Percentiles rank a stretch among this genome's conserved stretches.
Conservation (phyloP, 2,888 invertebrate genomes). For the Altica lythri region DNA sequence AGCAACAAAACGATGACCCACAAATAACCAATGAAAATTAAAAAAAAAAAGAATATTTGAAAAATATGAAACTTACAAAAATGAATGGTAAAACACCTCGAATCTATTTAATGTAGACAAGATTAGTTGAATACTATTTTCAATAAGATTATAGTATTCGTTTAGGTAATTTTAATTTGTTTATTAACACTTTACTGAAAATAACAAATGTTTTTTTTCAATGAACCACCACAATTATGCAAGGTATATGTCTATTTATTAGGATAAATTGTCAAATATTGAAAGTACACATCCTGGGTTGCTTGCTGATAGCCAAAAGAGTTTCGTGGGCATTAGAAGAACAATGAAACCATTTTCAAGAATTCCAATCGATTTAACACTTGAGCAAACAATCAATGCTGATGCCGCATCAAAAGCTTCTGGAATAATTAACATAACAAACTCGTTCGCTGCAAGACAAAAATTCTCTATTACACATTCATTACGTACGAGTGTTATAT, state of each 20-base stretch:
- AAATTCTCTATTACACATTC: conserved; percentile 36
- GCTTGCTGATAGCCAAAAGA: conserved; percentile 24
- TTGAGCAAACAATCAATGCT: conserved; percentile 35
- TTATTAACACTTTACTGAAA: too few species aligned
- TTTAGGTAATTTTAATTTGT: too few species aligned
- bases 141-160: too few species aligned
- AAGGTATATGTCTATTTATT: conserved; percentile 5
- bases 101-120: too few species aligned
- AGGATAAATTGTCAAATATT: conserved; percentile 13
- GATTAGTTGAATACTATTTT: too few species aligned
- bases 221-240: conserved; percentile 3
- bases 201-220: conserved; percentile 4
- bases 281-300: conserved; percentile 31
- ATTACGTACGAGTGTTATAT: conserved; percentile 35
- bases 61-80: too few species aligned
- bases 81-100: too few species aligned
- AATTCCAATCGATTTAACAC: too few species aligned
- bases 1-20: too few species aligned
- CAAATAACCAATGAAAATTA: too few species aligned
- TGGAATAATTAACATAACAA: conserved; percentile 39
- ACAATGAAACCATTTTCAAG: conserved; percentile 25
- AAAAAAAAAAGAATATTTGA: too few species aligned
- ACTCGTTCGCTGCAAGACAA: conserved; percentile 39
- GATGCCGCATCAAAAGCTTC: conserved; percentile 33
- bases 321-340: conserved; percentile 24